Evolutionary conservation across 2,888 invertebrate genomes (phyloP).

Genomic region (Plusia festucae): DNA sequence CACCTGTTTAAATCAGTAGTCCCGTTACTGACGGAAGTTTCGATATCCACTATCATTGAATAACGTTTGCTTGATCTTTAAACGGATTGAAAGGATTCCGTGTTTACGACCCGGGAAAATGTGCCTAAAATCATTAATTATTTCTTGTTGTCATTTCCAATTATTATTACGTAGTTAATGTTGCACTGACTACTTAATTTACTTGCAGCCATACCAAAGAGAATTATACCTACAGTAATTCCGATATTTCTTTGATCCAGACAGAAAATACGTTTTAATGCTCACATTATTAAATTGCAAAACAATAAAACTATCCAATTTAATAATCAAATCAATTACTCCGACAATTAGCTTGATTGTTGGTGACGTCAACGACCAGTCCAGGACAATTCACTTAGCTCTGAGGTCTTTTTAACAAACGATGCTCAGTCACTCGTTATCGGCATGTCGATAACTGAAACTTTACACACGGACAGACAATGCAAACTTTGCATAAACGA

Average conservation of each 20-base stretch:
- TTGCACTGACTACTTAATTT: no score
- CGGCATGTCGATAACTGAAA: conserved; percentile 83
- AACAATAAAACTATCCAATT: not conserved
- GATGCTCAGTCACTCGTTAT: conserved; percentile 74
- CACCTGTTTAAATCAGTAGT: conserved; percentile 55
- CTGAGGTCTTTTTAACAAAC: conserved; percentile 80
- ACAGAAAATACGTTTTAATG: not conserved
- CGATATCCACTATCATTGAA: conserved; percentile 41
- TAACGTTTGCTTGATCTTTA: not conserved
- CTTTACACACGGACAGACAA: conserved; percentile 81
- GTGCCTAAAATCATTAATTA: no score
- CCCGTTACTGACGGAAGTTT: conserved; percentile 53
- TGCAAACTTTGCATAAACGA: conserved; percentile 80
- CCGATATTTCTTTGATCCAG: no score
- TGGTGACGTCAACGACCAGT: conserved; percentile 50
- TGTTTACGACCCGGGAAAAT: not conserved
- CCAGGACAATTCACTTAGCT: conserved; percentile 64
- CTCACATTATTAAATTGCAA: not conserved
- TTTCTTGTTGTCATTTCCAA: no score
- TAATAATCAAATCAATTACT: conserved; percentile 8
- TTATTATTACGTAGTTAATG: no score
- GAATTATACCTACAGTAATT: no score
- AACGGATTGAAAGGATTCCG: not conserved
- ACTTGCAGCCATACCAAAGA: no score
- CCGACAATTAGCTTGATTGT: conserved; percentile 1